Conservation (phyloP, 2,797 vertebrate species). For the Etheostoma perlongum region DNA sequence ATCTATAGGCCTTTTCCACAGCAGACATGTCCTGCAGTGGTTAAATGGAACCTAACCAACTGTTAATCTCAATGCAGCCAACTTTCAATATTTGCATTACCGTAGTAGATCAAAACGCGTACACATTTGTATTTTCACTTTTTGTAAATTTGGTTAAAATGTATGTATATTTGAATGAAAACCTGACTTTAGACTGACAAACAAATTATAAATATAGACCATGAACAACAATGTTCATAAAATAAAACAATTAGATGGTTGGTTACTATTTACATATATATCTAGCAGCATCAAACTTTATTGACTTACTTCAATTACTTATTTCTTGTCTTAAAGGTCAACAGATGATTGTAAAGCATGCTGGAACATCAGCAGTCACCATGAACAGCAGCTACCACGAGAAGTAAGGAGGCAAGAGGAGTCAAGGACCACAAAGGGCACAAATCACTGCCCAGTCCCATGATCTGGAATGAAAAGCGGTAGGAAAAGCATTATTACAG, state of each 20-base stretch:
- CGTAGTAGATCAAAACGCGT: neutral
- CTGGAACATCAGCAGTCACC: slow-evolving; percentile 36
- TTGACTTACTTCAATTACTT: neutral
- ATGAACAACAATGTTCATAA: neutral
- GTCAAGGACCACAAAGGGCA: slow-evolving; percentile 40
- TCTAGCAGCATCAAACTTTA: slow-evolving; percentile 1
- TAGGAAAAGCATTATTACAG: slow-evolving; percentile 11
- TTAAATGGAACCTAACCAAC: neutral
- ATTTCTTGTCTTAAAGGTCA: slow-evolving; percentile 32
- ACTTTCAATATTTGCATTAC: neutral
- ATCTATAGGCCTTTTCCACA: neutral
- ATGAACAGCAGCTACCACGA: slow-evolving; percentile 30
- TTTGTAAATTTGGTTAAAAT: neutral
- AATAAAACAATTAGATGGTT: neutral
- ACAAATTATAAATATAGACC: neutral
- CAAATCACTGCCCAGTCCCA: slow-evolving; percentile 31
- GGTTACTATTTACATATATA: neutral
- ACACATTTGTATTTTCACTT: neutral
- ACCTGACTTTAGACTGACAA: neutral
- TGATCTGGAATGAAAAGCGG: slow-evolving; percentile 30
- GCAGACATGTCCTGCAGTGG: neutral
- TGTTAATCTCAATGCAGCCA: neutral
- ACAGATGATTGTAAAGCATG: slow-evolving; percentile 31
- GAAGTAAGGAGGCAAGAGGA: slow-evolving; percentile 27
- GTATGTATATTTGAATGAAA: neutral